Conservation (phyloP, 2,113 vertebrate species). For the Upupa epops region DNA sequence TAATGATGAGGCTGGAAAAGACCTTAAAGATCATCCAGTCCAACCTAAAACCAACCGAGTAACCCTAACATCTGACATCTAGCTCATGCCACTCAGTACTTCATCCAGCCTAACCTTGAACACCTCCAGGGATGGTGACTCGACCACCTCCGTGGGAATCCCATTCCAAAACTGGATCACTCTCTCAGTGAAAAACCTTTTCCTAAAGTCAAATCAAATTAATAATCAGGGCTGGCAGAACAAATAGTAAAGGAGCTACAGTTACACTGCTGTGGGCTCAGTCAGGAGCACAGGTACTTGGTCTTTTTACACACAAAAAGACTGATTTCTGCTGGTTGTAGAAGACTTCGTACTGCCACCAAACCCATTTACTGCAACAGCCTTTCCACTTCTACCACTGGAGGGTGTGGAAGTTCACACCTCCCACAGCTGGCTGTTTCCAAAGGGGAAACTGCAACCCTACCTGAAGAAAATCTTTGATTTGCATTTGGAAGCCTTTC, state of each 20-base stretch:
- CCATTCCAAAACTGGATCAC: too few species aligned
- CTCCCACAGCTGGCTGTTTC: background rate
- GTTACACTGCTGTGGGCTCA: background rate
- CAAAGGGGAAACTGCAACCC: background rate
- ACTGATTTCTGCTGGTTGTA: background rate
- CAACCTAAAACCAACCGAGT: too few species aligned
- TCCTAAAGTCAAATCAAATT: too few species aligned
- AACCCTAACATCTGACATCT: too few species aligned
- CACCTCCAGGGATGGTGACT: too few species aligned
- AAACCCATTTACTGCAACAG: background rate
- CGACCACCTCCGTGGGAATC: too few species aligned
- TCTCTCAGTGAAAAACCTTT: too few species aligned
- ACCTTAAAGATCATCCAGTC: too few species aligned
- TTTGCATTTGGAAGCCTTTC: background rate
- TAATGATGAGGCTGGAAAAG: too few species aligned
- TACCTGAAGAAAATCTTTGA: background rate
- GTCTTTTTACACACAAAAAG: background rate
- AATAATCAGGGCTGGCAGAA: background rate
- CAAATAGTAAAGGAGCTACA: background rate
- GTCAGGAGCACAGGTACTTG: background rate
- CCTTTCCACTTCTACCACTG: background rate
- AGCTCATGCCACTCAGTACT: too few species aligned
- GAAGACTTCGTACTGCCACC: background rate
- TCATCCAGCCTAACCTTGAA: too few species aligned
- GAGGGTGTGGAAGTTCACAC: slow-evolving; percentile 7